Base-by-base conservation (phyloP, 2,888 invertebrate genomes). In the Plagiodera versicolora region DNA sequence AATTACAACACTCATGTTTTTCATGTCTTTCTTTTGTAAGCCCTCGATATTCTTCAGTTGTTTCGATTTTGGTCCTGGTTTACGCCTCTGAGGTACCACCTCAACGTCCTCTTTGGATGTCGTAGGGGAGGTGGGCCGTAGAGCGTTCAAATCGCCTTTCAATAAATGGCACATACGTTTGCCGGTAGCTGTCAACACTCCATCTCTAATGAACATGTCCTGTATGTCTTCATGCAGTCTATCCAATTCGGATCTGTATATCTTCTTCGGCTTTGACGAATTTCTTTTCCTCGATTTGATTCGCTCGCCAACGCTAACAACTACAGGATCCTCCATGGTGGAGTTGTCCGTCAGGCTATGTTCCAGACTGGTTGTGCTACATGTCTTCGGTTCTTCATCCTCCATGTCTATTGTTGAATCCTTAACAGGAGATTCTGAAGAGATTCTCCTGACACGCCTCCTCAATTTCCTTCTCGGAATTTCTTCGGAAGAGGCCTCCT, bases 141-240 rank as follows among this genome's bases (percentile, higher is more conserved):
- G 56, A 17, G 65, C 72, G 46, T 66, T 68, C 14, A 72, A 70
- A 64, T 74, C 74, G 30, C 72, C 67, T 61, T 74, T 75, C 45
- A 85, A 81, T 56, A 86, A 73, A 50, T 87, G 83, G 73, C 89
- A 89, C 82, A 85, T 85, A 66, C 89, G 80, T 71, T 87, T 84
- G 10, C 88, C 89, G 1, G 86, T 86, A 11, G 86, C 84, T 54
- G 85, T 84, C 20, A 87, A 75, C 1, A 89, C 84, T 28, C 85
- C 87, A 65, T 87, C 84, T 66, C 84, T 83, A 56, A 88, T 86
- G 71, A 88, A 88, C 86, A 88, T 89, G 71, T 89, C 88, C 68
- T 86, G 84, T 45, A 89, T 85, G 67, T 89, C 88, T 64, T 87
- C 86, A 67, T 89, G 89, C 1, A 90, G 79, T 75, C 83, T 82